These are phyloP conservation scores for Poeciliopsis paucimaculata DNA, from an alignment of 2,797 vertebrate genomes.

Conservation along the genomic window DNA sequence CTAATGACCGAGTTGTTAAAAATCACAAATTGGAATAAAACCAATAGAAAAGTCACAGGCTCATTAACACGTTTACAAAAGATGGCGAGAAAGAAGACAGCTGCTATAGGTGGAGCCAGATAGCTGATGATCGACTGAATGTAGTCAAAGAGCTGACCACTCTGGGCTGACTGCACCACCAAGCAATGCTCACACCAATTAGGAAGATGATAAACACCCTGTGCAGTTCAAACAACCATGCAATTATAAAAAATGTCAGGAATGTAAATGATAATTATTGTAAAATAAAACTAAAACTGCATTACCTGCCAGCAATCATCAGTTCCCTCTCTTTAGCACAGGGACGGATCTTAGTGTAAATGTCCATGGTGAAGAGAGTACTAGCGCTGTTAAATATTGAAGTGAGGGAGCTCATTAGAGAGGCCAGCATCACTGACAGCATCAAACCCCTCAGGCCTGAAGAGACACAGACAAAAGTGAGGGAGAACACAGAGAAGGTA, in stretches of 20 bases:
- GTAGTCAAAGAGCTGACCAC: slow-evolving; percentile 93
- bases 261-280: slow-evolving; percentile 19
- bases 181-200: slow-evolving; percentile 91
- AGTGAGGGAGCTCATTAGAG: slow-evolving; percentile 98
- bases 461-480: slow-evolving; percentile 4
- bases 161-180: slow-evolving; percentile 91
- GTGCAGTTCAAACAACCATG: not conserved
- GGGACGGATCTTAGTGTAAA: slow-evolving; percentile 88
- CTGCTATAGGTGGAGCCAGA: slow-evolving; percentile 88
- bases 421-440: slow-evolving; percentile 96
- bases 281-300: not conserved
- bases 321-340: slow-evolving; percentile 87
- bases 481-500: not conserved
- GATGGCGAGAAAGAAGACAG: slow-evolving; percentile 88
- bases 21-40: not conserved
- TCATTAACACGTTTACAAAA: slow-evolving; percentile 92
- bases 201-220: slow-evolving; percentile 89
- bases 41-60: slow-evolving; percentile 65
- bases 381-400: slow-evolving; percentile 98
- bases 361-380: slow-evolving; percentile 95
- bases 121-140: slow-evolving; percentile 89
- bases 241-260: not conserved
- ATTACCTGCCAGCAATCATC: slow-evolving; percentile 91
- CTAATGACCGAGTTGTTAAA: not conserved
- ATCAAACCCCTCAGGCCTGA: slow-evolving; percentile 93